These are phyloP conservation scores for Siniperca obscura DNA, from an alignment of 2,797 vertebrate species.

Conservation along the genomic window DNA sequence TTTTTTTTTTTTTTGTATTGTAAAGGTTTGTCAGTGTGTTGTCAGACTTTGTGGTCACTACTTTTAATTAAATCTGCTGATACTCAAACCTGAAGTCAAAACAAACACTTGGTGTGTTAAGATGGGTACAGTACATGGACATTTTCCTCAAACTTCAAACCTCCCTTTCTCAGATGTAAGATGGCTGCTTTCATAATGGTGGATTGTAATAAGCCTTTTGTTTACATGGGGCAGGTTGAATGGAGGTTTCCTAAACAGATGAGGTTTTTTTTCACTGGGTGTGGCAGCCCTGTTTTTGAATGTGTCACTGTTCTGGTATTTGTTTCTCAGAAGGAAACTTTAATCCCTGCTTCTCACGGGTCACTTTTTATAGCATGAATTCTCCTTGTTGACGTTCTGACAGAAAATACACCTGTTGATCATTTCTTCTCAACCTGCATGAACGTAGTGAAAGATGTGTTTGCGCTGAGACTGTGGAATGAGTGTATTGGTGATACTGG, in stretches of 20 bases:
- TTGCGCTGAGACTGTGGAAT: background rate
- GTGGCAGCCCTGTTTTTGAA: slow-evolving; percentile 37
- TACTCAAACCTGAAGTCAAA: background rate
- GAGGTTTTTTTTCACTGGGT: slow-evolving; percentile 16
- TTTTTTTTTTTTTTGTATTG: background rate
- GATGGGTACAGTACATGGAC: background rate
- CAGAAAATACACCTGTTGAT: background rate
- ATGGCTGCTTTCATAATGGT: background rate
- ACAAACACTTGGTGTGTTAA: too few relatives aligned
- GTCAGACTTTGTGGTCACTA: background rate
- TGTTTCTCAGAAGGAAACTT: background rate
- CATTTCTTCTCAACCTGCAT: too few relatives aligned
- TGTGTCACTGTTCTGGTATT: background rate
- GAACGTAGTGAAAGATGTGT: background rate
- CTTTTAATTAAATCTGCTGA: background rate
- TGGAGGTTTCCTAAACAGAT: background rate
- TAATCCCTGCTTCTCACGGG: background rate
- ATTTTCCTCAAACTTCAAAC: background rate
- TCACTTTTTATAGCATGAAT: too few relatives aligned
- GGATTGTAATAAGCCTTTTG: background rate
- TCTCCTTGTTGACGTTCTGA: background rate
- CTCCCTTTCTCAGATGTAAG: background rate
- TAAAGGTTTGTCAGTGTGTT: too few relatives aligned
- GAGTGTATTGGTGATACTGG: background rate
- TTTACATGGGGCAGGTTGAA: slow-evolving; percentile 1